A percentile compares a stretch with the other conserved stretches of the same genome.
Evolutionary conservation across 2,888 invertebrate species (phyloP).

Genomic region (Tricholauxania praeusta): DNA sequence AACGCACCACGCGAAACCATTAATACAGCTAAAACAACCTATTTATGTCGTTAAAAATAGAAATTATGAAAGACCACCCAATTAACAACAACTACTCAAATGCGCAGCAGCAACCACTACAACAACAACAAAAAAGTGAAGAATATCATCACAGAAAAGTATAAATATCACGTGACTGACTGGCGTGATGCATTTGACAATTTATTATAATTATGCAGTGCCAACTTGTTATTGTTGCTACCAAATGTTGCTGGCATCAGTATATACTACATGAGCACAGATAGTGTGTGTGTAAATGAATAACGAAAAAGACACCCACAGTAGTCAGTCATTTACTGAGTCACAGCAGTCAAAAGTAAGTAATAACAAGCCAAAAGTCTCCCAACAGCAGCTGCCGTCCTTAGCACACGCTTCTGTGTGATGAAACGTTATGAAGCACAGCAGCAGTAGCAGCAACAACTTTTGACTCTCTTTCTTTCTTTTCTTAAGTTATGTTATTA

Average conservation of each 20-base stretch:
- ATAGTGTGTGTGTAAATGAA: not conserved
- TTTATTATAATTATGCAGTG: constrained; percentile 47
- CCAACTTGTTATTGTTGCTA: not conserved
- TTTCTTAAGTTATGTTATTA: constrained; percentile 45
- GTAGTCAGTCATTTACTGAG: not conserved
- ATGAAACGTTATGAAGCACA: constrained; percentile 43
- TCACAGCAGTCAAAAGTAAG: not conserved
- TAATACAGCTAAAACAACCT: no score
- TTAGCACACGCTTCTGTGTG: constrained; percentile 26
- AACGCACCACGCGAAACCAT: no score
- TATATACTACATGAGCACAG: no score
- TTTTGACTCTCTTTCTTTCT: constrained; percentile 20
- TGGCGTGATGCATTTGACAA: constrained; percentile 43
- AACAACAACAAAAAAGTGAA: no score
- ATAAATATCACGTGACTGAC: constrained; percentile 28
- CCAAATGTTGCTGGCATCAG: no score
- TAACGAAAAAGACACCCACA: constrained; percentile 7
- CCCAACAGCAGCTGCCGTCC: constrained; percentile 3
- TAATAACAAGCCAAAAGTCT: no score
- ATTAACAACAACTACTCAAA: no score
- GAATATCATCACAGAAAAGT: not conserved
- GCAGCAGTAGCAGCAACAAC: constrained; percentile 34
- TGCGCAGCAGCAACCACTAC: no score
- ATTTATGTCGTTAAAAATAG: no score
- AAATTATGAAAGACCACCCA: no score